Evolutionary conservation across 2,797 vertebrate genomes (phyloP).

Genomic region (Simalia tracyae): DNA sequence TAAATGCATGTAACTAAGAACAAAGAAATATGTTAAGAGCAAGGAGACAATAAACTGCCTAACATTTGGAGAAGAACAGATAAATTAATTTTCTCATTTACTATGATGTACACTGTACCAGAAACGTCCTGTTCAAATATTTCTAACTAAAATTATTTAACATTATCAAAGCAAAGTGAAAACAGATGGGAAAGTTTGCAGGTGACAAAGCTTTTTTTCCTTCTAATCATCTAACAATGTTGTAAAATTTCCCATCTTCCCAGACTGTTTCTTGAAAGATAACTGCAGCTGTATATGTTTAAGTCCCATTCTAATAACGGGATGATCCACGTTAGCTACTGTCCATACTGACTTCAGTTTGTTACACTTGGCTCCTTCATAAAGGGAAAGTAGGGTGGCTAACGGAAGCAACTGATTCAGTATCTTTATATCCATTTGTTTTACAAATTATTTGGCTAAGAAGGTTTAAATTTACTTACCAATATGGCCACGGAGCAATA

Average conservation of each 20-base stretch:
- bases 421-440: neutral
- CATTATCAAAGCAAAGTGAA: neutral
- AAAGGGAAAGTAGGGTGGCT: neutral
- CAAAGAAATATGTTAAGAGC: neutral
- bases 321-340: neutral
- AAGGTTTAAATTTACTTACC: neutral
- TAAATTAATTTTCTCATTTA: neutral
- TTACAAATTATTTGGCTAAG: neutral
- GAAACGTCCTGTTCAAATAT: neutral
- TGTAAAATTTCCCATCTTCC: neutral
- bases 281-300: neutral
- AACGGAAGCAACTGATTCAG: neutral
- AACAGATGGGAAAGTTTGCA: neutral
- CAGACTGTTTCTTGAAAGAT: neutral
- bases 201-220: neutral
- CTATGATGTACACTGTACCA: neutral
- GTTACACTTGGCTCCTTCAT: neutral
- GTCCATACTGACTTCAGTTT: neutral
- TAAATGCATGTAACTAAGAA: neutral
- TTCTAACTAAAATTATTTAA: neutral
- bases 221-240: neutral
- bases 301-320: neutral
- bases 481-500: neutral
- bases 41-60: neutral
- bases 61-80: neutral